Conservation (phyloP, 2,888 invertebrate species). For the Eupithecia abbreviata region DNA sequence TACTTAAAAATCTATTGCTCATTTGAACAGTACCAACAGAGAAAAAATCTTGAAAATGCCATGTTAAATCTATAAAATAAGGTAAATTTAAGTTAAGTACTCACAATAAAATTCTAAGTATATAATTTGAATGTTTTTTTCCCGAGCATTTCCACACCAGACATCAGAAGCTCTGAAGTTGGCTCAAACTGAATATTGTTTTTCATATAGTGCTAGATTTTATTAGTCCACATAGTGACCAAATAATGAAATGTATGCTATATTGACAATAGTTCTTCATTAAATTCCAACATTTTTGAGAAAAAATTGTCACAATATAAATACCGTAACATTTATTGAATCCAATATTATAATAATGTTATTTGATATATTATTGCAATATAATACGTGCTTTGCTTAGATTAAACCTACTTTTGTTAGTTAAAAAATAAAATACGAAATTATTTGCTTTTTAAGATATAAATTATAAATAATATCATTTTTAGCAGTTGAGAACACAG, state of each 20-base stretch:
- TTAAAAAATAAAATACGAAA: constrained; percentile 4
- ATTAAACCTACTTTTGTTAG: background rate
- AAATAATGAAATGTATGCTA: background rate
- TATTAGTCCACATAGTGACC: background rate
- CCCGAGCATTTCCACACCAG: background rate
- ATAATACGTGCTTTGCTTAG: background rate
- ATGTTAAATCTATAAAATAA: background rate
- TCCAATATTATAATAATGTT: background rate
- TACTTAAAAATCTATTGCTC: background rate
- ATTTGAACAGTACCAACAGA: background rate
- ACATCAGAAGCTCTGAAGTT: background rate
- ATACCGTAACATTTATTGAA: constrained; percentile 3
- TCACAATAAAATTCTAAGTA: background rate
- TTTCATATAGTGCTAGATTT: background rate
- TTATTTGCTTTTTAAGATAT: background rate
- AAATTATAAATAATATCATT: background rate
- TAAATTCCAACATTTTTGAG: background rate
- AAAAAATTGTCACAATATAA: background rate
- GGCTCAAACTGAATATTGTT: background rate
- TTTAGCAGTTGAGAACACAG: constrained; percentile 1
- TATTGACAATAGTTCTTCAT: background rate
- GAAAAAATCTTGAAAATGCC: background rate
- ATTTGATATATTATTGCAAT: too few relatives aligned
- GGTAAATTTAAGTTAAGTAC: constrained; percentile 3
- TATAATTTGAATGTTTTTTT: background rate